These are phyloP conservation scores for Trematocara marginatum DNA, from an alignment of 2,113 vertebrate species.

Conservation along the genomic window DNA sequence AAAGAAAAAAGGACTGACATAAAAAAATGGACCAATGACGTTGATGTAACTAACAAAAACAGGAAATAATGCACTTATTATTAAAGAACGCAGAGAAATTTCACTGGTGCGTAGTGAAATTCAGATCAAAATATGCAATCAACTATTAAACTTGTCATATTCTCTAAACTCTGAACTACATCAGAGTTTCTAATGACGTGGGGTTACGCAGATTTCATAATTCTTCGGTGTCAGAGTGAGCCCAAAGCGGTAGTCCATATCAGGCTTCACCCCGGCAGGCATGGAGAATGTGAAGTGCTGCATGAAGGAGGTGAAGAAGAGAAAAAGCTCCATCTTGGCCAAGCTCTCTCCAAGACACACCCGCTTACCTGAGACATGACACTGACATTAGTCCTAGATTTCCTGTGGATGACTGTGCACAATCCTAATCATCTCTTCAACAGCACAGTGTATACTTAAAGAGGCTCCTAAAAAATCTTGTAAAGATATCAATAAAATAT, in stretches of 20 bases:
- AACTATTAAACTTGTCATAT: background rate
- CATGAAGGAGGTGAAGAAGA: constrained; percentile 75
- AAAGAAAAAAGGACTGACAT: too few species aligned
- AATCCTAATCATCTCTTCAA: fast-evolving
- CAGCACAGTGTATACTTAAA: fast-evolving
- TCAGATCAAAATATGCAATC: fast-evolving
- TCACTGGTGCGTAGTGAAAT: background rate
- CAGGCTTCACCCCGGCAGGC: constrained; percentile 19
- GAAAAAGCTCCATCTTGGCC: constrained; percentile 76
- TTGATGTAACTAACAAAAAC: background rate
- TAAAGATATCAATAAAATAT: background rate
- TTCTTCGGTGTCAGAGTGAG: background rate
- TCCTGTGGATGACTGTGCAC: background rate
- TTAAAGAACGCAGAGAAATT: background rate
- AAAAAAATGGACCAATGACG: too few species aligned
- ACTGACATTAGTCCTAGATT: background rate
- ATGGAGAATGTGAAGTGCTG: constrained; percentile 49
- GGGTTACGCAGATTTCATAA: background rate
- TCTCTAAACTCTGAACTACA: background rate
- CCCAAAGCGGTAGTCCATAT: background rate
- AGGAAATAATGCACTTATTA: background rate
- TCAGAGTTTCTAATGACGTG: background rate
- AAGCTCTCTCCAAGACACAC: constrained; percentile 69
- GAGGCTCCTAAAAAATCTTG: background rate
- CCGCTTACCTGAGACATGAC: constrained; percentile 65